Evolutionary conservation across 2,797 vertebrate genomes (phyloP), one percentile per base, ranked within the genome.

Genomic region (Enteromius treurensis): DNA sequence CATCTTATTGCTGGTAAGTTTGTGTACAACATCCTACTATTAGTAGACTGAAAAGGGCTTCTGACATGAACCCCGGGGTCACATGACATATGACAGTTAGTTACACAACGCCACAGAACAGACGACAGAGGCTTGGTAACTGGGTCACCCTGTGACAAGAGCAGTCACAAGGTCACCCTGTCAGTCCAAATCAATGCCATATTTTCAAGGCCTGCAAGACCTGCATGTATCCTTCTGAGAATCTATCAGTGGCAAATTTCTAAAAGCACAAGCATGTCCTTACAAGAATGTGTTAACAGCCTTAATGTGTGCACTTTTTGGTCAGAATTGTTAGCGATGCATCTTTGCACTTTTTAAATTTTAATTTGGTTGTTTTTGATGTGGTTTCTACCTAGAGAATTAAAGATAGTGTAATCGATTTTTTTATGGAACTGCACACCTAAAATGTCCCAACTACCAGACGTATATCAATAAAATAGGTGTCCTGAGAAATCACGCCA

Each of bases 101-200:
- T 69, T 75, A 26, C 13, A 26, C 8, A 40, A 82, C 5, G 3
- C 17, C 21, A 77, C 10, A 69, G 51, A 68, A 37, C 15, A 37
- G 62, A 77, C 11, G 40, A 75, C 10, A 0, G 19, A 86, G 19
- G 58, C 17, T 62, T 78, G 62, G 19, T 76, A 84, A 83, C 45
- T 85, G 68, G 83, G 86, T 79, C 78, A 77, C n/a, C 58, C 34
- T 60, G 55, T 62, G 82, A 85, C 71, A 34, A 51, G 47, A 87
- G 79, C 37, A 83, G 77, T 64, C 71, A 76, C 55, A n/a, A 79
- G 83, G 75, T 89, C 78, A 73, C 7, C 45, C 69, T 83, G 84
- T 85, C 80, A 67, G 15, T 75, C 75, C 60, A 75, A 68, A 80
- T 86, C 80, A 78, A 64, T 51, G 60, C 51, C 65, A 69, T 58